A percentile compares a stretch with the other conserved stretches of the same genome.
Evolutionary conservation across 2,888 invertebrate species (phyloP).

Genomic region (Zygogramma bicolorata): DNA sequence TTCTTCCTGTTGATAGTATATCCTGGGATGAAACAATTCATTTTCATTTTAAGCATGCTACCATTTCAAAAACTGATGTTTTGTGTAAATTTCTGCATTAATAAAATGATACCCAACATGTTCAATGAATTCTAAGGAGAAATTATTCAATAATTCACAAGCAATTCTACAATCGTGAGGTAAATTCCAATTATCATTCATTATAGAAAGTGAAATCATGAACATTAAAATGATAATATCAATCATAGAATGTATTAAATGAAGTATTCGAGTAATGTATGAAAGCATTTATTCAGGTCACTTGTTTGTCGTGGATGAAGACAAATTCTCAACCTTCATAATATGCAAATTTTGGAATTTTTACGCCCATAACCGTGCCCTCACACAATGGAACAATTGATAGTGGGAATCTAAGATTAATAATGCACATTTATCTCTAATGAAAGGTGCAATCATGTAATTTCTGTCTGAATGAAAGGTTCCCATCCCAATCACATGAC

Average conservation of each 20-base stretch:
- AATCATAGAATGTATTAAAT: background rate
- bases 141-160: background rate
- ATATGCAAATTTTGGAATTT: conserved; percentile 1
- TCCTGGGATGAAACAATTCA: no score
- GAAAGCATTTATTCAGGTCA: background rate
- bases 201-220: background rate
- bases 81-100: no score
- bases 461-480: background rate
- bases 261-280: background rate
- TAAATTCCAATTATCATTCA: background rate
- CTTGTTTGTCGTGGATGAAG: background rate
- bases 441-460: background rate
- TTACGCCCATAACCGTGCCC: background rate
- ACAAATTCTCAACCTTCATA: background rate
- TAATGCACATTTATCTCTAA: background rate
- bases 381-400: conserved; percentile 5
- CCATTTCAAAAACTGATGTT: no score
- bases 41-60: no score
- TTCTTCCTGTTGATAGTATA: no score
- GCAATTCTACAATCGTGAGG: background rate
- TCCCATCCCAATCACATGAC: background rate
- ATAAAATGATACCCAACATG: no score
- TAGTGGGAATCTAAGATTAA: background rate
- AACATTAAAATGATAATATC: background rate
- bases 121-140: background rate